These are phyloP conservation scores for Drosophila quasianomalipes DNA, from an alignment of 2,888 invertebrate species.

Conservation along the genomic window DNA sequence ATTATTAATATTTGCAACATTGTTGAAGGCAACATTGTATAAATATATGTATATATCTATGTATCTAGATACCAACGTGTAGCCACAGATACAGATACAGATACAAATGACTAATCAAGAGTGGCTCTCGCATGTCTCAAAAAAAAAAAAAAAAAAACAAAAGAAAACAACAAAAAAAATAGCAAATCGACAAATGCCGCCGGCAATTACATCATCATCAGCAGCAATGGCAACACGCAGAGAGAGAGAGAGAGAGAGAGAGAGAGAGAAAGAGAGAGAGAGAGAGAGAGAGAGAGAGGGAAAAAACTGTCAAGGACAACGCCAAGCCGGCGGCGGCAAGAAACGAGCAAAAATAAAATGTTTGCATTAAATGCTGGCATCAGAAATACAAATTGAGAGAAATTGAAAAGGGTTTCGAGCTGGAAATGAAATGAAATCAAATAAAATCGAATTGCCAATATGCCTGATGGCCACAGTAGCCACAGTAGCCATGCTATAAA, in stretches of 20 bases:
- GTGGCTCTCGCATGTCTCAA: conserved; percentile 22
- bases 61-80: background rate
- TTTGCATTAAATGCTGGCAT: conserved; percentile 5
- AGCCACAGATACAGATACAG: conserved; percentile 10
- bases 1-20: background rate
- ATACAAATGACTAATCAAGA: conserved; percentile 50
- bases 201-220: conserved; percentile 57
- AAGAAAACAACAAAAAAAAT: background rate
- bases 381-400: conserved; percentile 28
- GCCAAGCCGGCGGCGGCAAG: conserved; percentile 55
- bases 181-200: conserved; percentile 35
- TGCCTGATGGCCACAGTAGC: too few species aligned
- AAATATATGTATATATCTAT: background rate
- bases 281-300: background rate
- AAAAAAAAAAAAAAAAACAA: background rate
- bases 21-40: background rate
- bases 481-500: background rate
- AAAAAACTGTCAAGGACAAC: conserved; percentile 57
- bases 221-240: background rate
- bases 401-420: conserved; percentile 24
- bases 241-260: background rate
- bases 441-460: conserved; percentile 20
- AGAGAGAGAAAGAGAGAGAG: background rate
- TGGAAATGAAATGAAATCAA: conserved; percentile 6
- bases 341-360: conserved; percentile 21